Conservation (phyloP, 1,140 invertebrate genomes). For the Zaprionus tsacasi region DNA sequence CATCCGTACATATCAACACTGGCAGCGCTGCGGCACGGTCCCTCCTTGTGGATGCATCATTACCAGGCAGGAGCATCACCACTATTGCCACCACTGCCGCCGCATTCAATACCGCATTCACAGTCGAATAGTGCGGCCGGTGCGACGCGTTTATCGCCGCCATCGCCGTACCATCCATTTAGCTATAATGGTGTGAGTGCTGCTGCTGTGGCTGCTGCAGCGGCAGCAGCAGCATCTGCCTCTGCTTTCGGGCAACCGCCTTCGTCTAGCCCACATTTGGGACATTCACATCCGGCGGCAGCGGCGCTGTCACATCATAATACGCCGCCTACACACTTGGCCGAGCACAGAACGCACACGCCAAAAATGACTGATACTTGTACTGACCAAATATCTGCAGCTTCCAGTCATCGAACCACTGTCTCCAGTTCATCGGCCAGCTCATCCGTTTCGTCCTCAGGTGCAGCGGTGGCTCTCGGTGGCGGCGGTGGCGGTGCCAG, state of each 20-base stretch:
- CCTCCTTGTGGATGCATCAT: constrained; percentile 85
- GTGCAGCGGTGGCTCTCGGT: constrained; percentile 29
- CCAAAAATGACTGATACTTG: constrained; percentile 79
- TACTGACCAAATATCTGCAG: constrained; percentile 76
- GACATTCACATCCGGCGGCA: constrained; percentile 49
- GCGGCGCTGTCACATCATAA: constrained; percentile 53
- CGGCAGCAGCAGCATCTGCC: constrained; percentile 71
- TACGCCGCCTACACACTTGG: constrained; percentile 61
- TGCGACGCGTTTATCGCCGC: constrained; percentile 60
- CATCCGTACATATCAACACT: constrained; percentile 84
- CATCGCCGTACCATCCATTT: constrained; percentile 74
- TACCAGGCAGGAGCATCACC: constrained; percentile 84
- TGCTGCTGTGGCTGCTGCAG: constrained; percentile 71
- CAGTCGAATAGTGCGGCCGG: constrained; percentile 42
- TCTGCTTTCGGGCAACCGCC: constrained; percentile 64
- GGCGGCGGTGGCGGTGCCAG: constrained; percentile 20
- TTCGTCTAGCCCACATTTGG: constrained; percentile 53
- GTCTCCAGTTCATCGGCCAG: constrained; percentile 69
- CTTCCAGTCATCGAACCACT: constrained; percentile 71
- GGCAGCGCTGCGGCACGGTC: constrained; percentile 73
- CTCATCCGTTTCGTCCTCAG: constrained; percentile 56
- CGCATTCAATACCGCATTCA: constrained; percentile 48
- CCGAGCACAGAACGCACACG: constrained; percentile 56
- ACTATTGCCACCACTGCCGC: constrained; percentile 48
- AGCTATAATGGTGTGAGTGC: constrained; percentile 75